phyloP scores from a whole-genome alignment of 2,888 invertebrate species.

The Cenopis cana region DNA sequence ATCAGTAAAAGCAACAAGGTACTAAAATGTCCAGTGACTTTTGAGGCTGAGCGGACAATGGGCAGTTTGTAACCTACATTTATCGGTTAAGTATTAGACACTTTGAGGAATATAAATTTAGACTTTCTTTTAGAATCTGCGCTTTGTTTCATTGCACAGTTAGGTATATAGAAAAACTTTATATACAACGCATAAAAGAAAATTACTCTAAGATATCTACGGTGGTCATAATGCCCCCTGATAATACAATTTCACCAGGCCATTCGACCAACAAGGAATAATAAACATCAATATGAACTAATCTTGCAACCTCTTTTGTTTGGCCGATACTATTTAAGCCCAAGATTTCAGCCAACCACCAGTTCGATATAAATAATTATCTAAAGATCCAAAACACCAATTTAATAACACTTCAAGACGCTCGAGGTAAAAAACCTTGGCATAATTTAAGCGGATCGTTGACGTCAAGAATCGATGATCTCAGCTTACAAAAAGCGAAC shows the following conservation, averaged over 20 bases:
- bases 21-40: conserved; percentile 19
- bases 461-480: conserved; percentile 41
- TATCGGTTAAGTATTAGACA: conserved; percentile 9
- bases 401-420: conserved; percentile 17
- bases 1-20: conserved; percentile 22
- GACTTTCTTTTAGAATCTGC: conserved; percentile 11
- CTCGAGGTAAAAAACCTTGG: conserved; percentile 30
- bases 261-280: too few species aligned
- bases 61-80: conserved; percentile 19
- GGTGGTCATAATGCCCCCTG: background rate
- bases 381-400: background rate
- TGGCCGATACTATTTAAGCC: background rate
- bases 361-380: conserved; percentile 4
- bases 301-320: too few species aligned
- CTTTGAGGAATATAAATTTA: conserved; percentile 6
- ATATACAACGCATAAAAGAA: background rate
- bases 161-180: background rate
- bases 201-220: background rate
- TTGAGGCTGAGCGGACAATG: conserved; percentile 9
- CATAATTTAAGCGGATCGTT: conserved; percentile 40
- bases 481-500: conserved; percentile 36
- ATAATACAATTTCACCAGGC: background rate
- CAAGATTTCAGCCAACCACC: background rate
- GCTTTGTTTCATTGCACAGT: background rate
- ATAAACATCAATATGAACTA: too few species aligned